A percentile compares a stretch with the other conserved stretches of the same genome.
Evolutionary conservation across 1,140 invertebrate genomes (phyloP).

Genomic region (Drosophila lacertosa): DNA sequence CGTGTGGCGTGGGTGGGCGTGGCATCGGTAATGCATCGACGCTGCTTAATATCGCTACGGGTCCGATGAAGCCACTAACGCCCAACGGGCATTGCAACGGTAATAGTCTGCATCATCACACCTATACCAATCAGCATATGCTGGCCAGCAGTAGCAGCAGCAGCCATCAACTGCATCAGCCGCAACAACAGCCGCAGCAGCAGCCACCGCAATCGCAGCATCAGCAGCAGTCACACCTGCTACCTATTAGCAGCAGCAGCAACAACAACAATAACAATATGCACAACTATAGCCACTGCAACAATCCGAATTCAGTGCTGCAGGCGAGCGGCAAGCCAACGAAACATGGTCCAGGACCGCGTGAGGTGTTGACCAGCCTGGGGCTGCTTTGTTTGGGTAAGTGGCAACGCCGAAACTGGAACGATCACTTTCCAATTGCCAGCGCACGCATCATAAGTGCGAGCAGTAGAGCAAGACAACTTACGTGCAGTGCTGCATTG

Average conservation of each 20-base stretch:
- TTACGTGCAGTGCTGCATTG: no score
- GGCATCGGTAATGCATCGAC: constrained; percentile 53
- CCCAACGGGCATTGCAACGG: constrained; percentile 66
- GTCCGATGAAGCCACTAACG: constrained; percentile 58
- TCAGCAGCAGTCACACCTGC: no score
- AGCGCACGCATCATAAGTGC: no score
- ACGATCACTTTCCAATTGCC: background rate
- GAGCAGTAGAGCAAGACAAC: no score
- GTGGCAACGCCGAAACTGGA: background rate
- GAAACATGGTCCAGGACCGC: constrained; percentile 75
- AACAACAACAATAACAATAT: constrained; percentile 30
- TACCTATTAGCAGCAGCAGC: constrained; percentile 23
- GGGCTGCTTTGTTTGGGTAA: constrained; percentile 90
- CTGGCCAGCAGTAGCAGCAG: constrained; percentile 58
- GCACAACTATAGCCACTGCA: constrained; percentile 72
- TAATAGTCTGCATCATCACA: constrained; percentile 67
- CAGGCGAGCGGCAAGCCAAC: constrained; percentile 47
- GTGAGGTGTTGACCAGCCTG: constrained; percentile 92
- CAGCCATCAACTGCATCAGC: constrained; percentile 34
- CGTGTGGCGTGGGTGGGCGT: constrained; percentile 25
- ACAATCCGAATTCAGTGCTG: constrained; percentile 57
- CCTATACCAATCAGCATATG: constrained; percentile 78
- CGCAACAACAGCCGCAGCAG: constrained; percentile 43
- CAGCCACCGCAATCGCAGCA: constrained; percentile 8
- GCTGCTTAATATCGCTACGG: constrained; percentile 69